These are phyloP conservation scores for Notothenia coriiceps DNA, from an alignment of 2,113 vertebrate genomes.

Conservation along the genomic window DNA sequence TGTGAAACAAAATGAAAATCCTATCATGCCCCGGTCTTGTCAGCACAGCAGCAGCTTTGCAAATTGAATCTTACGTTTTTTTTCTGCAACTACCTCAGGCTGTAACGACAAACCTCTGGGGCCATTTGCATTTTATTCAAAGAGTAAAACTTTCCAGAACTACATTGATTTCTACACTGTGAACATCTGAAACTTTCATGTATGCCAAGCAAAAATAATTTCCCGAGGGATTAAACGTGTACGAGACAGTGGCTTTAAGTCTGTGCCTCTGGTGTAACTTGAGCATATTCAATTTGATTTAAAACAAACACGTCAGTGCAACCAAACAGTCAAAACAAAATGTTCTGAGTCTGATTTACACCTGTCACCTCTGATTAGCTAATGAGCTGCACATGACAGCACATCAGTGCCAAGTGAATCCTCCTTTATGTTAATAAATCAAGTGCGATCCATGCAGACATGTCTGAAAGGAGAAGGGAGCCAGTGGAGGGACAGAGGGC, in stretches of 20 bases:
- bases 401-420: conserved; percentile 7
- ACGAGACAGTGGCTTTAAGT: not conserved
- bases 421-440: conserved; percentile 6
- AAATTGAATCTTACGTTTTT: not conserved
- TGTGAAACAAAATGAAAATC: not conserved
- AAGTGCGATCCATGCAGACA: not conserved
- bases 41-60: not conserved
- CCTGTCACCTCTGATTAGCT: not conserved
- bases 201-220: not conserved
- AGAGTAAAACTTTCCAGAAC: not conserved
- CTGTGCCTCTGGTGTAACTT: not conserved
- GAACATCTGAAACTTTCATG: not conserved
- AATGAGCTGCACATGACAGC: conserved; percentile 18
- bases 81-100: not conserved
- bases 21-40: not conserved
- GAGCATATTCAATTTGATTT: no score
- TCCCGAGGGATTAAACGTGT: not conserved
- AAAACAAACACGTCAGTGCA: not conserved
- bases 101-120: not conserved
- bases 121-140: not conserved
- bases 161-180: not conserved
- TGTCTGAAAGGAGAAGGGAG: not conserved
- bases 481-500: not conserved
- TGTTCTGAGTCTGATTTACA: not conserved
- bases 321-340: not conserved